Evolutionary conservation across 2,888 invertebrate genomes (phyloP).

Genomic region (Agrilus biguttatus): DNA sequence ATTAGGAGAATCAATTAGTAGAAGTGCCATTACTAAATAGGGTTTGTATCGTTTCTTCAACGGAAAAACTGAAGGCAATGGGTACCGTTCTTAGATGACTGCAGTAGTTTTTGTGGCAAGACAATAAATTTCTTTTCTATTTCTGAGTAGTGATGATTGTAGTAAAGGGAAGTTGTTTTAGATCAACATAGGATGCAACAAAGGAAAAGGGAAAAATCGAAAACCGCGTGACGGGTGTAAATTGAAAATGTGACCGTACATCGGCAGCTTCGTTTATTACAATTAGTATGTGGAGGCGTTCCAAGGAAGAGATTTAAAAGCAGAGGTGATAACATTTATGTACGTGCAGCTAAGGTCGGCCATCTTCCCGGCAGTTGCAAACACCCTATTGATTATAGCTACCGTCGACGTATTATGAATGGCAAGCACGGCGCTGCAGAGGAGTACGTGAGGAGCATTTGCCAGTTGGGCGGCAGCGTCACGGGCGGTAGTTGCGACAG

Average conservation of each 20-base stretch:
- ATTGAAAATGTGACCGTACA: conserved; percentile 1
- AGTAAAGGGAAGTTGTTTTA: conserved; percentile 1
- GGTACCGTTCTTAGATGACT: neutral
- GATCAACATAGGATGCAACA: conserved; percentile 5
- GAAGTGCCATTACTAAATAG: no score
- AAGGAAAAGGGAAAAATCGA: neutral
- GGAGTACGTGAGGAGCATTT: conserved; percentile 43
- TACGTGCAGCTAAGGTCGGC: conserved; percentile 26
- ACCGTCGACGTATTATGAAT: conserved; percentile 36
- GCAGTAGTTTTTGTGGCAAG: no score
- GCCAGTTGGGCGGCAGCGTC: conserved; percentile 21
- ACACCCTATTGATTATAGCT: conserved; percentile 37
- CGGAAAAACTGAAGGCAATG: no score
- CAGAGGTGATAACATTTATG: conserved; percentile 29
- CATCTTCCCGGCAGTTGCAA: conserved; percentile 31
- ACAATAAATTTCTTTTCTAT: neutral
- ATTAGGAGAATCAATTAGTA: no score
- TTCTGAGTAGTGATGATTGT: no score
- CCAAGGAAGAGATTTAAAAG: conserved; percentile 17
- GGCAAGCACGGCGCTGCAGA: conserved; percentile 46
- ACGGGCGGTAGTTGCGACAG: conserved; percentile 16
- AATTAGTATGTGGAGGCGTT: conserved; percentile 17
- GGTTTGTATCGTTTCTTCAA: no score
- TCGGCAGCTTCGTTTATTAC: conserved; percentile 6
- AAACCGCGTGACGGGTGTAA: neutral